Evolutionary conservation across 1,140 invertebrate species (phyloP).

Genomic region (Penaeus indicus): DNA sequence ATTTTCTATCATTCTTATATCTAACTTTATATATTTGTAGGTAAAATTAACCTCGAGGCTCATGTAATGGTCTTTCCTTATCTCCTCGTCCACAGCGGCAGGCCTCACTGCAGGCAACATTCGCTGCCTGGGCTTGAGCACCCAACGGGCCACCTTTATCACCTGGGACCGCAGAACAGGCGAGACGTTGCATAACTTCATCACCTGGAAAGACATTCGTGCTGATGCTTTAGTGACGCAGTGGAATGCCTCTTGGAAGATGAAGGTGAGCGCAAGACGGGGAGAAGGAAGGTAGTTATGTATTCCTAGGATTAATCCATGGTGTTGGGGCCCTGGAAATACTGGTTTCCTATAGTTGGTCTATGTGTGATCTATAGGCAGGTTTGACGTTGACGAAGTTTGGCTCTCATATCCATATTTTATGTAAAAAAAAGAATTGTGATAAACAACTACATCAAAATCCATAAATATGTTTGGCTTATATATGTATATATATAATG

Average conservation of each 20-base stretch:
- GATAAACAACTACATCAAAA: too few relatives aligned
- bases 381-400: too few relatives aligned
- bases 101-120: slow-evolving; percentile 73
- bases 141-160: slow-evolving; percentile 88
- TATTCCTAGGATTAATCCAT: too few relatives aligned
- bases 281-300: not conserved
- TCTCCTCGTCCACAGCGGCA: slow-evolving; percentile 64
- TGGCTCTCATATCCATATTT: too few relatives aligned
- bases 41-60: not conserved
- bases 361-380: too few relatives aligned
- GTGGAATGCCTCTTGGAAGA: slow-evolving; percentile 87
- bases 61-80: slow-evolving; percentile 29
- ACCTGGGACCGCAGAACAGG: slow-evolving; percentile 89
- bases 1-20: too few relatives aligned
- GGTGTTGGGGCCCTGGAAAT: too few relatives aligned
- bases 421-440: too few relatives aligned
- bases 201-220: slow-evolving; percentile 95
- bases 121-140: slow-evolving; percentile 86
- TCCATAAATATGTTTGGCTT: not conserved
- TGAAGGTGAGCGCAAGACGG: slow-evolving; percentile 75
- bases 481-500: not conserved
- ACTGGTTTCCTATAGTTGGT: too few relatives aligned
- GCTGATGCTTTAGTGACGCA: slow-evolving; percentile 83
- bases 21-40: not conserved
- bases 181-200: slow-evolving; percentile 90